Percentiles rank a stretch among this genome's conserved stretches.
phyloP scores from a whole-genome alignment of 2,888 invertebrate species.

The Aleiodes leptofemur region DNA sequence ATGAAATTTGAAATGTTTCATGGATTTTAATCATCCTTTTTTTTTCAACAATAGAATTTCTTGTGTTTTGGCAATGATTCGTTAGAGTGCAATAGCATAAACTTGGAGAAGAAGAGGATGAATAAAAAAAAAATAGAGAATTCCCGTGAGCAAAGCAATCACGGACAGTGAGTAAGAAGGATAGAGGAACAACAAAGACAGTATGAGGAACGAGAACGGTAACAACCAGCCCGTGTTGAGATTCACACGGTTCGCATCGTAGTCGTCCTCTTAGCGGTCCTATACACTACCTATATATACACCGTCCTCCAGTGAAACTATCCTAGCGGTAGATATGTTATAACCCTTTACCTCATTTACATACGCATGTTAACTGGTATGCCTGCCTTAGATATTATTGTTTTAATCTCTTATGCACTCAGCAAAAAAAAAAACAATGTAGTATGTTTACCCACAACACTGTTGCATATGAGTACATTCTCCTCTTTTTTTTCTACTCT shows the following conservation, averaged over 20 bases:
- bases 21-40: no score
- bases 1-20: not conserved
- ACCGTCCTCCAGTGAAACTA: constrained; percentile 57
- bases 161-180: constrained; percentile 48
- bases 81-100: constrained; percentile 32
- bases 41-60: no score
- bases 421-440: no score
- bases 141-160: constrained; percentile 48
- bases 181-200: constrained; percentile 52
- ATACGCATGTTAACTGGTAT: constrained; percentile 58
- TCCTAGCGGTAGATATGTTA: constrained; percentile 69
- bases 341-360: constrained; percentile 66
- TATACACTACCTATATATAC: constrained; percentile 29
- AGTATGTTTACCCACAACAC: not conserved
- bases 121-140: constrained; percentile 34
- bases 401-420: constrained; percentile 15
- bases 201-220: constrained; percentile 51
- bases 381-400: constrained; percentile 43
- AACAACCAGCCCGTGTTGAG: constrained; percentile 53
- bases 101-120: not conserved
- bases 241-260: constrained; percentile 66
- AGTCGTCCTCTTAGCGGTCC: constrained; percentile 57
- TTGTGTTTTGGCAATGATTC: constrained; percentile 19
- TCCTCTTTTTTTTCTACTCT: not conserved
- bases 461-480: not conserved